Evolutionary conservation across 2,888 invertebrate species (phyloP), one percentile per base, ranked within the genome.

Genomic region (Anthophora plumipes): DNA sequence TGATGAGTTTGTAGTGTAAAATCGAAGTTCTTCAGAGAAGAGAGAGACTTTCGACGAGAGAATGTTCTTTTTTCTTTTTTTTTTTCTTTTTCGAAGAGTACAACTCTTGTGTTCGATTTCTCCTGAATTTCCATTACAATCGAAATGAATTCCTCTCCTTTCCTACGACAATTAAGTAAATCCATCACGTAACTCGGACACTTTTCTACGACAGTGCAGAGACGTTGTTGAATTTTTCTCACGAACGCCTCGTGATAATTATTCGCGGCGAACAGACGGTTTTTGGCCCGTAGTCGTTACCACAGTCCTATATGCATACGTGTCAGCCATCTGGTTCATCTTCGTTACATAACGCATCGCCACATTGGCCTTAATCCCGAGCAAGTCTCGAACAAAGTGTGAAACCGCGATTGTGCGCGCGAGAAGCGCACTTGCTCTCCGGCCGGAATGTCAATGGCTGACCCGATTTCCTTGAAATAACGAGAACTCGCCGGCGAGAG

Each of bases 341-440:
- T 83, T 73, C 74, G 77, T 86, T 86, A 87, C 74, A 79, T 83
- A 86, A 86, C 70, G 59, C 71, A 72, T 73, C 70, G 77, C 55
- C 75, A 69, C 69, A 72, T 70, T 87, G 81, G 74, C 83, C 85
- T 87, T 86, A 87, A 86, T 86, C 75, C 72, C 57, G 57, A 55
- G 84, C 54, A 55, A 54, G 75, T 82, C 73, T 73, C 66, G 57
- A 68, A 82, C 77, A 55, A 77, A 83, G 79, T 81, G 68, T 37
- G 70, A 57, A 80, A 63, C 64, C 68, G 76, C 72, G 76, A 75
- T 79, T 78, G 68, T 74, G 52, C 60, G 70, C 75, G 69, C 76
- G 63, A 76, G 72, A 79, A 61, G 61, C 76, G 73, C 83, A 86
- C 70, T 87, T 80, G 81, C 67, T 81, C 80, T 61, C 83, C 75